Evolutionary conservation across 2,888 invertebrate genomes (phyloP), one percentile per base, ranked within the genome.

Genomic region (Chrysopilus asiliformis): DNA sequence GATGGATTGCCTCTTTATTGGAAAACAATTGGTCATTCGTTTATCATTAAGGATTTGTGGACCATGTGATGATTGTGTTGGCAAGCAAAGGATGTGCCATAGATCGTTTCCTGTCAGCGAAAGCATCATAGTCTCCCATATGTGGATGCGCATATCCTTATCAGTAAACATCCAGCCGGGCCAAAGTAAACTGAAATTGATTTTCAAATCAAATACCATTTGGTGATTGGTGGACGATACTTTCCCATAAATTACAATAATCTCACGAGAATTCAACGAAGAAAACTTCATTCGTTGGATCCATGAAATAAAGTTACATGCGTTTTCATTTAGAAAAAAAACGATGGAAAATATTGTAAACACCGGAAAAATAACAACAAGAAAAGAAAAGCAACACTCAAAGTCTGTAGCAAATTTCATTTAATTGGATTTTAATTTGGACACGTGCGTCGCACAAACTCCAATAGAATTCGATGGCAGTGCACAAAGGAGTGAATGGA

Each of bases 1-100:
- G 57, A 57, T 57, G 56, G 57, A 57, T 57, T 52, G 50, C 54
- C 46, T 49, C 45, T 51, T 58, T 56, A 57, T 57, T 57, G 57
- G 51, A 58, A 57, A 57, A 57, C 58, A 57, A 57, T 57, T 57
- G 56, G 50, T 56, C 56, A 55, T 53, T 52, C 50, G 45, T 45
- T 45, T 47, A 42, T 48, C 49, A 48, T 49, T 48, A 49, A 43
- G 43, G 44, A 7, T 8, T 22, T 5, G n/a, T 12, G 26, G 13
- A 26, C 26, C 9, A 26, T 26, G 26, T 26, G 26, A 26, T 26
- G 26, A 26, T 26, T 12, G 4, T 26, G 5, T 12, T n/a, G 26
- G 26, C 6, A n/a, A 26, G n/a, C 5, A 26, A 6, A 26, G 9
- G 22, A 22, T 22, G 7, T 22, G 22, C 22, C 7, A 22, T 22